A percentile compares a stretch with the other conserved stretches of the same genome.
Conservation (phyloP, 2,113 vertebrate species). For the Hoplias malabaricus region DNA sequence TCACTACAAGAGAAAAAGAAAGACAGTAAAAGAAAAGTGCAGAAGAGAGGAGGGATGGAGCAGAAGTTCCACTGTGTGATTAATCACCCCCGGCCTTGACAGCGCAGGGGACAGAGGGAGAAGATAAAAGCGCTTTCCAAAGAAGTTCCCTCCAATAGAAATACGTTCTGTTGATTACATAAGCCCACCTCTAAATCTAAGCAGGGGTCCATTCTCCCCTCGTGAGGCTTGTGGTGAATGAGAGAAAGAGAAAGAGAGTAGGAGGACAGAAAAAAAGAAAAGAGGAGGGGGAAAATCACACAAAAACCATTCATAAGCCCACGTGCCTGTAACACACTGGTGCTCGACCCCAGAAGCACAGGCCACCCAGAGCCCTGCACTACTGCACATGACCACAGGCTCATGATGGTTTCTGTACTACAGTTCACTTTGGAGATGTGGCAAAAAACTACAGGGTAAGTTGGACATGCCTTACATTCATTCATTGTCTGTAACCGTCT, state of each 20-base stretch:
- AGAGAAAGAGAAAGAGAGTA: constrained; percentile 20
- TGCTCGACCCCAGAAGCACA: constrained; percentile 25
- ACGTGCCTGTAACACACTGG: constrained; percentile 51
- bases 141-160: not conserved
- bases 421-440: too few species aligned
- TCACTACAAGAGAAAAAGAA: not conserved
- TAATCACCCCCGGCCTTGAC: not conserved
- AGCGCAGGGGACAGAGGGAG: not conserved
- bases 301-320: constrained; percentile 63
- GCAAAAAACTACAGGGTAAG: too few species aligned
- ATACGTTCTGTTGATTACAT: not conserved
- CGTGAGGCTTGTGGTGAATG: not conserved
- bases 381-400: too few species aligned
- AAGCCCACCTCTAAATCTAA: not conserved
- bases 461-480: too few species aligned
- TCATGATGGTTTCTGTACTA: too few species aligned
- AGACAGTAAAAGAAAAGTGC: constrained; percentile 27
- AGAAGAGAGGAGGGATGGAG: constrained; percentile 2
- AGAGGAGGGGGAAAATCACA: constrained; percentile 29
- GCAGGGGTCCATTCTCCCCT: not conserved
- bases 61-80: not conserved
- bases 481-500: too few species aligned
- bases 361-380: not conserved
- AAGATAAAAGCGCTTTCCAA: not conserved
- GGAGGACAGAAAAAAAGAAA: not conserved